These are phyloP conservation scores for Sarcophaga variegata DNA, from an alignment of 2,888 invertebrate genomes.

Conservation along the genomic window DNA sequence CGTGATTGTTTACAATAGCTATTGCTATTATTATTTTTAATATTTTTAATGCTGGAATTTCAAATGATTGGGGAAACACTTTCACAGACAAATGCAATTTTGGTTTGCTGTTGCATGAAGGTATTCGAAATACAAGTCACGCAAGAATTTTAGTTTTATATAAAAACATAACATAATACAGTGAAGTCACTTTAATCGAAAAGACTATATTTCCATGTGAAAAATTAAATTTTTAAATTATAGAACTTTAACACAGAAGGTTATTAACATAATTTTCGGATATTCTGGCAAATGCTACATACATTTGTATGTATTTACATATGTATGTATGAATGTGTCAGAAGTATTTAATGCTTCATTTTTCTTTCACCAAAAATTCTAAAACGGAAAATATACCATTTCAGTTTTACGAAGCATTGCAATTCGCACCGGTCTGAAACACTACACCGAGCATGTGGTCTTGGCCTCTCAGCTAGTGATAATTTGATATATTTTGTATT, in stretches of 20 bases:
- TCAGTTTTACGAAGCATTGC: too few relatives aligned
- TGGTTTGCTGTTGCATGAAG: conserved; percentile 27
- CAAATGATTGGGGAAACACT: conserved; percentile 61
- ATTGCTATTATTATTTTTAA: conserved; percentile 14
- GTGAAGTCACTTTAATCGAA: background rate
- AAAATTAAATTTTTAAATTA: too few relatives aligned
- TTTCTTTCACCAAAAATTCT: too few relatives aligned
- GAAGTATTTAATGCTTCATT: too few relatives aligned
- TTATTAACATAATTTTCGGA: too few relatives aligned
- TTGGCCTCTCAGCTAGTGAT: too few relatives aligned
- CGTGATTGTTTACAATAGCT: conserved; percentile 19
- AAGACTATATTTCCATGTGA: background rate
- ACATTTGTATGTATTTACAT: background rate
- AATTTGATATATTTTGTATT: too few relatives aligned
- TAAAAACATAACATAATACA: conserved; percentile 5
- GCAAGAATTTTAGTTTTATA: conserved; percentile 37
- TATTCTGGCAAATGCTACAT: too few relatives aligned
- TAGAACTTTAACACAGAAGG: too few relatives aligned
- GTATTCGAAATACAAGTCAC: conserved; percentile 37
- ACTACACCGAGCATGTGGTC: too few relatives aligned
- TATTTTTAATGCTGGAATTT: conserved; percentile 29
- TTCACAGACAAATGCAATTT: conserved; percentile 51
- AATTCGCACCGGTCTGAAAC: too few relatives aligned
- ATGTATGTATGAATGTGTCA: background rate
- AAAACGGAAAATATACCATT: too few relatives aligned